Evolutionary conservation across 2,113 vertebrate genomes (phyloP).

Genomic region (Pygathrix nemaeus): DNA sequence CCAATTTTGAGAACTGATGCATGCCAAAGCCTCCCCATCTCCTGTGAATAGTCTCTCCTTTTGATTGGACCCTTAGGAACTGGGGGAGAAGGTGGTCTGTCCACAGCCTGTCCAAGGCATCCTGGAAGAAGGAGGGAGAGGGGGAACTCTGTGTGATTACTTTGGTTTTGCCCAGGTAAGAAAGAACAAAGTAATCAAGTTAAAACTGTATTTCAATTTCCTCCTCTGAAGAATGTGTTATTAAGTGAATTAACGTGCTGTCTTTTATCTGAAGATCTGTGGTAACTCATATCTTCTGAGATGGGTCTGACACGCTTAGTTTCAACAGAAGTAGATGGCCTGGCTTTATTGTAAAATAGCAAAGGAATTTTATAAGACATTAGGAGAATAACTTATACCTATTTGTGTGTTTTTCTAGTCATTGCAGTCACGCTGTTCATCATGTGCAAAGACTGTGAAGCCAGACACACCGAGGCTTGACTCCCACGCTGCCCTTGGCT

Average conservation of each 20-base stretch:
- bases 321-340: conserved; percentile 41
- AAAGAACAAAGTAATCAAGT: conserved; percentile 53
- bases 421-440: neutral
- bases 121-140: conserved; percentile 36
- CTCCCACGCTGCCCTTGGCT: neutral
- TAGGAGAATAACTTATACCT: neutral
- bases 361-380: neutral
- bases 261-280: conserved; percentile 70
- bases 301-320: conserved; percentile 47
- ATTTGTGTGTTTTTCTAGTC: neutral
- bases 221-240: conserved; percentile 68
- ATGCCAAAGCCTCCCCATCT: conserved; percentile 75
- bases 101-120: conserved; percentile 68
- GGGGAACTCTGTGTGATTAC: conserved; percentile 43
- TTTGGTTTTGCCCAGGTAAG: conserved; percentile 72
- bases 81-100: conserved; percentile 58
- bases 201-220: conserved; percentile 55
- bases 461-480: neutral
- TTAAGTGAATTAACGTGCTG: conserved; percentile 39
- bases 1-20: conserved; percentile 79
- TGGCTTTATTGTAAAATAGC: neutral
- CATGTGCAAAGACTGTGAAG: neutral
- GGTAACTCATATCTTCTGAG: conserved; percentile 41
- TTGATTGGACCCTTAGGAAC: conserved; percentile 78
- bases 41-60: conserved; percentile 72